Evolutionary conservation across 2,888 invertebrate species (phyloP).

Genomic region (Iphiclides podalirius): DNA sequence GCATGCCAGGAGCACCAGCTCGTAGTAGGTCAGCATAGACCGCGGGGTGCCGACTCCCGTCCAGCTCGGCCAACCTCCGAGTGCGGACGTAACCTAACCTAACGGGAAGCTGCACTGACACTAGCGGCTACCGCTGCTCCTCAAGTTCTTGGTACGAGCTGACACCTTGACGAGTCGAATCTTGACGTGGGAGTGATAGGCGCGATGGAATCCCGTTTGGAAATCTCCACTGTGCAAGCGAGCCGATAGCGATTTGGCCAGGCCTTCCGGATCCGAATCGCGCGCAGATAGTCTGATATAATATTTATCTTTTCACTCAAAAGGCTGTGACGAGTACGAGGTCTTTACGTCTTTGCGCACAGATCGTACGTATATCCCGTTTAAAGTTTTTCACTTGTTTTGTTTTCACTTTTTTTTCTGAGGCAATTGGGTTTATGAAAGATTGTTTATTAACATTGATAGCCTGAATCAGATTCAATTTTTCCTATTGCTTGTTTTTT

Average conservation of each 20-base stretch:
- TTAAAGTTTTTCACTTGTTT: neutral
- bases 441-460: too few relatives aligned
- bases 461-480: too few relatives aligned
- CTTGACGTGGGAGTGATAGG: too few relatives aligned
- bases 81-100: too few relatives aligned
- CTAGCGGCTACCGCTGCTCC: too few relatives aligned
- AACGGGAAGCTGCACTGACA: too few relatives aligned
- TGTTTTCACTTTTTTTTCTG: neutral
- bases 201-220: neutral
- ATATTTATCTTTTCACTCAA: neutral
- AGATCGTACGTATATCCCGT: neutral
- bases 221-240: neutral
- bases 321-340: neutral
- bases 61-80: neutral
- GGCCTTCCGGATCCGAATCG: neutral
- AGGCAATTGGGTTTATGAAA: too few relatives aligned
- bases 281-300: neutral
- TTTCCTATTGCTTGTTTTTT: too few relatives aligned
- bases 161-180: too few relatives aligned
- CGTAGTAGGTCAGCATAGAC: constrained; percentile 57
- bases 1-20: constrained; percentile 61
- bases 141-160: too few relatives aligned
- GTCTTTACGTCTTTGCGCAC: constrained; percentile 16
- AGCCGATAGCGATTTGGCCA: neutral
- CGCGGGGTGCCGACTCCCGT: constrained; percentile 14